Evolutionary conservation across 2,113 vertebrate species (phyloP), one percentile per base, ranked within the genome.

Genomic region (Columba livia): DNA sequence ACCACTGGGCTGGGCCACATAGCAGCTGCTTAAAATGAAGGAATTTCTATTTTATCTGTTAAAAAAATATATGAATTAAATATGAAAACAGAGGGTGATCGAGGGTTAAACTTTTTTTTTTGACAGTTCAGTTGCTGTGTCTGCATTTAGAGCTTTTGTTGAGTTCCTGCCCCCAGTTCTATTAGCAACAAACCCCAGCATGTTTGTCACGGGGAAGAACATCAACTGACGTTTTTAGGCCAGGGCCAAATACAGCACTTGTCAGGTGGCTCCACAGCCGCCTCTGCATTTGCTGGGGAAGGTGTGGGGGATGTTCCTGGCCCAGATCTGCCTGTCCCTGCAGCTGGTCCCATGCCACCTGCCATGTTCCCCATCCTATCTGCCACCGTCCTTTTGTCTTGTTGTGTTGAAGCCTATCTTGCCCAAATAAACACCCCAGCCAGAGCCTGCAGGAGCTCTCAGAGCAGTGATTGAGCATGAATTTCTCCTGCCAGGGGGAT

Each of bases 201-300:
- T 0, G 10, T 87, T 82, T 86, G 88, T 94, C 85, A 53, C 0
- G 11, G 56, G 58, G 25, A 80, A 81, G 85, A 94, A 91, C 53
- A 53, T 56, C 57, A 67, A 8, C 12, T 71, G 89, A 93, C 61
- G 1, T 85, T 96, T 95, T 87, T 3, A 91, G 96, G 96, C 91
- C 95, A 94, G 92, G 90, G 72, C 85, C 82, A 73, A 85, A 72
- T 12, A 5, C 72, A 47, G 80, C 82, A 32, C 75, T 91, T 61
- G 69, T 66, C 79, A 86, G 85, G 79, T 79, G 80, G 79, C 82
- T 78, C 87, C 4, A 9, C 56, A 38, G 53, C 71, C 0, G 2
- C 54, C 31, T 38, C 54, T 3, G 4, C 25, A 1, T 58, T 54
- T 66, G 34, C 69, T 1, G 4, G 60, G 15, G 60, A 36, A 2